A percentile compares a stretch with the other conserved stretches of the same genome.
These are phyloP conservation scores for Dufourea novaeangliae DNA, from an alignment of 1,140 invertebrate genomes.

Conservation along the genomic window DNA sequence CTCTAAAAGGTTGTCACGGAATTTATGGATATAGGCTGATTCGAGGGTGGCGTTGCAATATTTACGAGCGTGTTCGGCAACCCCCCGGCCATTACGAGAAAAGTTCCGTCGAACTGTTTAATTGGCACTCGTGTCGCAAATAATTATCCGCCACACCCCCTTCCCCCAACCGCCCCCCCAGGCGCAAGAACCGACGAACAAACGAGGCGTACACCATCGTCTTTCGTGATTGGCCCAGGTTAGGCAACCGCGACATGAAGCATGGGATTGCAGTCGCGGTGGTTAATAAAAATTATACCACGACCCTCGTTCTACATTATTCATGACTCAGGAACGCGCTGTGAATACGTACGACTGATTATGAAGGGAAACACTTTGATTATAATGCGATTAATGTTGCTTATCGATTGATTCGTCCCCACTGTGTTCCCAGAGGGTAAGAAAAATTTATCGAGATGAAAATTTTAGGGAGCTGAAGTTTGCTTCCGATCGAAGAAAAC, in stretches of 20 bases:
- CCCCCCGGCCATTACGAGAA: background rate
- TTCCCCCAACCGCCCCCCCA: too few relatives aligned
- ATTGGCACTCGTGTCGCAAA: slow-evolving; percentile 59
- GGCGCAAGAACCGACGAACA: slow-evolving; percentile 27
- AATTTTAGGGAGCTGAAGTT: too few relatives aligned
- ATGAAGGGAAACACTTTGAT: slow-evolving; percentile 34
- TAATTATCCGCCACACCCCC: slow-evolving; percentile 54
- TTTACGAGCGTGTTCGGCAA: background rate
- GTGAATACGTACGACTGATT: slow-evolving; percentile 36
- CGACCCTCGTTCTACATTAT: slow-evolving; percentile 8
- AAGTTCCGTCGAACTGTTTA: slow-evolving; percentile 54
- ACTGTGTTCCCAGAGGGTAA: too few relatives aligned
- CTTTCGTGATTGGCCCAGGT: slow-evolving; percentile 42
- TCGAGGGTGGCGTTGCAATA: background rate
- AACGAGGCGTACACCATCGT: slow-evolving; percentile 10
- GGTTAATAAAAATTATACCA: slow-evolving; percentile 54
- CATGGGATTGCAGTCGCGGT: slow-evolving; percentile 8
- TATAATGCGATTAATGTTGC: slow-evolving; percentile 40
- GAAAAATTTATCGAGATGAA: background rate
- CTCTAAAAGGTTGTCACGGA: slow-evolving; percentile 3
- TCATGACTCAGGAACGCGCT: slow-evolving; percentile 11
- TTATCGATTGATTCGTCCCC: slow-evolving; percentile 29
- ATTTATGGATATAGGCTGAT: background rate
- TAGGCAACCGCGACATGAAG: slow-evolving; percentile 5
- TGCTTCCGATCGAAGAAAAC: too few relatives aligned